A percentile compares a stretch with the other conserved stretches of the same genome.
Evolutionary conservation across 2,113 vertebrate genomes (phyloP).

Genomic region (Mesembrinibis cayennensis): DNA sequence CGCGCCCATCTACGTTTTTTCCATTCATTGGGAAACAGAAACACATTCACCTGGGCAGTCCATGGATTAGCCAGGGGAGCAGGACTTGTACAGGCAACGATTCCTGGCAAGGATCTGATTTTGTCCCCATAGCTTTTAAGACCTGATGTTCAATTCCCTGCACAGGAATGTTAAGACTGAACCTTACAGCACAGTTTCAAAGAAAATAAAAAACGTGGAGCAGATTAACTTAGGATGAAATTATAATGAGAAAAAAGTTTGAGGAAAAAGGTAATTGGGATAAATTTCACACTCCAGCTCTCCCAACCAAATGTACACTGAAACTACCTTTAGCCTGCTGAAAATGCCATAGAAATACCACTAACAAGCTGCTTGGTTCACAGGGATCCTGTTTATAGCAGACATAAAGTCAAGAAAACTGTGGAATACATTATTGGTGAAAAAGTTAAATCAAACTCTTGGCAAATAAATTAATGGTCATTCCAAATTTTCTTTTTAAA

Average conservation of each 20-base stretch:
- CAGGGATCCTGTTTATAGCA: neutral
- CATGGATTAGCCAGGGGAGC: neutral
- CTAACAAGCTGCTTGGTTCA: neutral
- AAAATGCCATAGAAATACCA: neutral
- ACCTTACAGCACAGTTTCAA: neutral
- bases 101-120: neutral
- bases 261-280: neutral
- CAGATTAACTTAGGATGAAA: neutral
- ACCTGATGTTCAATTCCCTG: neutral
- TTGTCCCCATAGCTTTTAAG: neutral
- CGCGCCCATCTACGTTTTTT: neutral
- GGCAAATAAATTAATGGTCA: neutral
- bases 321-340: neutral
- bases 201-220: neutral
- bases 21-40: neutral
- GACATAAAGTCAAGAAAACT: conserved; percentile 5
- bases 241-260: neutral
- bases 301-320: neutral
- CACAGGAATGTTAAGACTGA: neutral
- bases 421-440: neutral
- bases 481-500: neutral
- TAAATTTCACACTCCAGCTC: neutral
- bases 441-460: neutral
- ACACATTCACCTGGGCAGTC: neutral
- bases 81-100: neutral